Percentiles rank a stretch among this genome's conserved stretches.
phyloP scores from a whole-genome alignment of 2,113 vertebrate genomes.

The Leptodactylus fuscus region DNA sequence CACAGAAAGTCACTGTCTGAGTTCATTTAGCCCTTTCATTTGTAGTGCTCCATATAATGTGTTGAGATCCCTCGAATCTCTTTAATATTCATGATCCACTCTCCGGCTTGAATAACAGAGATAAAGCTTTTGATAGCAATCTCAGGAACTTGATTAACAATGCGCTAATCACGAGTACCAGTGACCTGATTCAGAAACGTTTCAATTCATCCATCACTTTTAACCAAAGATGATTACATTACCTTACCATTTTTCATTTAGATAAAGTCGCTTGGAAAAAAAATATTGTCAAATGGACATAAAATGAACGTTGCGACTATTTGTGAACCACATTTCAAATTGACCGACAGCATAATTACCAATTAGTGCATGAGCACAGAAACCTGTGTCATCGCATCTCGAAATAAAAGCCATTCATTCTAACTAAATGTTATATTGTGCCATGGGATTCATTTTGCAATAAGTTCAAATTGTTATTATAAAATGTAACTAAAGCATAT shows the following conservation, averaged over 20 bases:
- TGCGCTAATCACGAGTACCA: constrained; percentile 86
- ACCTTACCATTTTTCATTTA: constrained; percentile 82
- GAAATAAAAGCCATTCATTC: constrained; percentile 77
- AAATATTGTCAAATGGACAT: constrained; percentile 76
- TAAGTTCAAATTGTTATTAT: constrained; percentile 80
- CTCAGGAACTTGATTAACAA: constrained; percentile 88
- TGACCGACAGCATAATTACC: constrained; percentile 88
- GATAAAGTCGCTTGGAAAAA: constrained; percentile 79
- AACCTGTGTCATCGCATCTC: constrained; percentile 71
- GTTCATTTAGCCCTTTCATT: constrained; percentile 82
- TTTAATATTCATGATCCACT: constrained; percentile 88
- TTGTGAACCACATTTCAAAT: constrained; percentile 80
- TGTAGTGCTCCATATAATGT: constrained; percentile 81
- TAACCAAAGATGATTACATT: constrained; percentile 84
- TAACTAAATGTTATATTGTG: constrained; percentile 82
- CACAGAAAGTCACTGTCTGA: constrained; percentile 76
- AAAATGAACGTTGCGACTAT: constrained; percentile 64
- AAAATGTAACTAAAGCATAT: constrained; percentile 80
- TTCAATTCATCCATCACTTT: constrained; percentile 81
- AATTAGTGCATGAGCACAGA: constrained; percentile 80
- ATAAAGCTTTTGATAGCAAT: constrained; percentile 85
- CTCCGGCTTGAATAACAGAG: constrained; percentile 80
- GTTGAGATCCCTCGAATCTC: constrained; percentile 80
- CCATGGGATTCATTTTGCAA: constrained; percentile 85
- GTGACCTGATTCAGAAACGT: constrained; percentile 85